Evolutionary conservation across 1,140 invertebrate genomes (phyloP), one percentile per base, ranked within the genome.

Genomic region (Diorhabda elongata): DNA sequence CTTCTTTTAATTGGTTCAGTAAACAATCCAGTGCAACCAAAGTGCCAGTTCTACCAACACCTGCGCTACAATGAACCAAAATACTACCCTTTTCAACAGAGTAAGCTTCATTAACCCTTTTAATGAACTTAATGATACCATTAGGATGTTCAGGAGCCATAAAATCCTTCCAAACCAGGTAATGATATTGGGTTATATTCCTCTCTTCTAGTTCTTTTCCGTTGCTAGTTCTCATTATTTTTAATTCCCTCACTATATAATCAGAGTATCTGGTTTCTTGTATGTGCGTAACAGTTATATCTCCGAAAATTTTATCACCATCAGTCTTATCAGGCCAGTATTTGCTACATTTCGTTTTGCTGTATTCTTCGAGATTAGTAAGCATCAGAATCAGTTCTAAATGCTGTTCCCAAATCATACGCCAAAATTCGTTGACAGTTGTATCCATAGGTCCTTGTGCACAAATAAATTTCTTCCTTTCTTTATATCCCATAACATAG

Each of bases 321-420:
- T 91, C 87, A 41, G 87, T 84, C 76, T 92, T 92, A 75, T 94
- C 93, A 0, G 93, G 93, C 94, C 94, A 97, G 82, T 97, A 97
- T 80, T 95, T 95, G 7, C 92, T 91, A 83, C 94, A 97, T 81
- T 96, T 97, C 0, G 92, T 92, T 82, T 95, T 94, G 71, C 93
- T 95, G 77, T 96, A 94, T 83, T 97, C 95, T 80, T 97, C 94
- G 9, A 97, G 85, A 81, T 96, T 96, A 5, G 94, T 97, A 44
- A 98, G 82, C 96, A 98, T 98, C 7, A 98, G 88, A 72, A 98
- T 94, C 65, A 96, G 85, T 79, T 95, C 90, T 59, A 96, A 84
- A 74, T 94, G 92, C 74, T 97, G 94, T 82, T 98, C 96, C 94
- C 96, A 98, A 69, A 98, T 92, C 95, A 98, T 97, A 66, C 94